Conservation (phyloP, 1,140 invertebrate genomes). For the Aplysia californica region DNA sequence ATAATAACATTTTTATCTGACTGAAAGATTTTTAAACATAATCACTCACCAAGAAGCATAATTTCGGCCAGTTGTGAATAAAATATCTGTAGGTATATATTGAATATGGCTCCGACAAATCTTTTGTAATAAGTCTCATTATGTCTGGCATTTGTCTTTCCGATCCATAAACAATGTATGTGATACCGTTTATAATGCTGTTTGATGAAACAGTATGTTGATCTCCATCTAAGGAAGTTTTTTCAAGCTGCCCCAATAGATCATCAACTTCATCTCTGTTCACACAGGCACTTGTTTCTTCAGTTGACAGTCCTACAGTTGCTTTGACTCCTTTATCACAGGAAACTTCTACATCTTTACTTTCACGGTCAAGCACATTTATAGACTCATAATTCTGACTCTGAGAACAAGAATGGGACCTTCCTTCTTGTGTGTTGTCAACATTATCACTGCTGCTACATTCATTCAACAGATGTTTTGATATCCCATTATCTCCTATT, state of each 20-base stretch:
- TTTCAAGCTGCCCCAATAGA: neutral
- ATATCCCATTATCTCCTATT: too few relatives aligned
- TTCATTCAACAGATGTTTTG: too few relatives aligned
- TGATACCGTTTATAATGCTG: slow-evolving; percentile 36
- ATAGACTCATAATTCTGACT: too few relatives aligned
- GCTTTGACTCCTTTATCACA: neutral
- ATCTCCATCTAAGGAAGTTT: neutral
- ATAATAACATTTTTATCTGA: neutral
- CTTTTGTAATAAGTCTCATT: slow-evolving; percentile 98
- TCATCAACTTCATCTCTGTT: neutral
- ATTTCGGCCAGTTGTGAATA: slow-evolving; percentile 99
- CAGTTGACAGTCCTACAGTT: neutral
- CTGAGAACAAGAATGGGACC: too few relatives aligned
- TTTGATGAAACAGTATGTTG: too few relatives aligned
- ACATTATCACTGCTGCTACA: too few relatives aligned
- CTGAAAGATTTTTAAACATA: neutral
- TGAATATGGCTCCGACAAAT: slow-evolving; percentile 99
- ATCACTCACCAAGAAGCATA: slow-evolving; percentile 91
- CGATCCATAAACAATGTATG: slow-evolving; percentile 80
- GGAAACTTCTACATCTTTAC: too few relatives aligned
- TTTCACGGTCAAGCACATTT: too few relatives aligned
- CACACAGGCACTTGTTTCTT: neutral
- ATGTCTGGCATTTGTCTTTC: slow-evolving; percentile 95
- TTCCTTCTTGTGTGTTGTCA: too few relatives aligned
- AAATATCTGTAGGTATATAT: slow-evolving; percentile 99